Percentiles rank a stretch among this genome's conserved stretches.
Evolutionary conservation across 2,797 vertebrate species (phyloP).

Genomic region (Halcyon leucocephala): DNA sequence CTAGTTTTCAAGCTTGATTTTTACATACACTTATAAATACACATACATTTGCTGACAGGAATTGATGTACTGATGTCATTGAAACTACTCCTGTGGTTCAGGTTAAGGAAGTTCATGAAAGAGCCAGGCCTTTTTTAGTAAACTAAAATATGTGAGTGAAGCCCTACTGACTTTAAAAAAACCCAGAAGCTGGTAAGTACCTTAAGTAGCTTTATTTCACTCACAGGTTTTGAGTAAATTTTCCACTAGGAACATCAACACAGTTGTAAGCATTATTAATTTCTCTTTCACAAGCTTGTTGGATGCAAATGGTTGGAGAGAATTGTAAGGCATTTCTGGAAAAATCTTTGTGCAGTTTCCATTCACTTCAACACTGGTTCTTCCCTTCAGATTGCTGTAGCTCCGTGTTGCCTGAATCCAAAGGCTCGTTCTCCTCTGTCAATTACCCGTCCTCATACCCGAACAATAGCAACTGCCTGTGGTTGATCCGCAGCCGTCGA

Average conservation of each 20-base stretch:
- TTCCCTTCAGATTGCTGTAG: constrained; percentile 66
- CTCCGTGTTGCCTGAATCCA: constrained; percentile 54
- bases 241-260: not conserved
- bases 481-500: constrained; percentile 62
- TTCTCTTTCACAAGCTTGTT: not conserved
- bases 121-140: not conserved
- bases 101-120: not conserved
- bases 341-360: not conserved
- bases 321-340: not conserved
- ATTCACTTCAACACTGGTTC: not conserved
- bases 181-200: not conserved
- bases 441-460: constrained; percentile 61
- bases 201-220: not conserved
- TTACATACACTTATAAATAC: not conserved
- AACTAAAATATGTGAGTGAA: not conserved
- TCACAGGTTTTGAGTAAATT: not conserved
- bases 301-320: not conserved
- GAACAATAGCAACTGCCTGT: constrained; percentile 62
- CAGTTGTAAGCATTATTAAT: not conserved
- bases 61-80: not conserved
- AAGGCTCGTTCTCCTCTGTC: constrained; percentile 53
- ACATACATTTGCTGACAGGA: not conserved
- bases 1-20: not conserved
- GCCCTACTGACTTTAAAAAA: not conserved
- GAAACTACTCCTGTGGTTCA: not conserved